Evolutionary conservation across 2,888 invertebrate genomes (phyloP), one percentile per base, ranked within the genome.

Genomic region (Lasioglossum lativentre): DNA sequence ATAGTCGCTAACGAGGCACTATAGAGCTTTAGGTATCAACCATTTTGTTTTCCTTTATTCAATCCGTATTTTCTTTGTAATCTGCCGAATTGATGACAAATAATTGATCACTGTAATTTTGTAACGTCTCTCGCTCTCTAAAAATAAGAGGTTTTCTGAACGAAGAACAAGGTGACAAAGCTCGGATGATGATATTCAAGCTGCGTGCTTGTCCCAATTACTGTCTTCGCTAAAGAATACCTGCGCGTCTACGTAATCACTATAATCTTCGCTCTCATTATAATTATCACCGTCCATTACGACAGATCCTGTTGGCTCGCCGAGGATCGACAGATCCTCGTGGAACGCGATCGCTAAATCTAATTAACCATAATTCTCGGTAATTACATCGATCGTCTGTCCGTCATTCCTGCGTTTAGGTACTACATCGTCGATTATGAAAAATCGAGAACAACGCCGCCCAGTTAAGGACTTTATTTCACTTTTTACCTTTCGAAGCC

Each of bases 221-320:
- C 86, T 81, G 70, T 70, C 68, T 77, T 19, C 40, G 73, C 56
- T 80, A 82, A 89, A 90, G 86, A 89, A 88, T 85, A 76, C 82
- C 73, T 66, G 68, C 68, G 74, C 88, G 78, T 79, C 87, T 63
- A 63, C 80, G 80, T 93, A 93, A 94, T 93, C 90, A 92, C 92
- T 91, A 90, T 94, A 93, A 94, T 94, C 91, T 90, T 86, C 86
- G 83, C 88, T 89, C 92, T 92, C 92, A 90, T 93, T 93, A 92
- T 91, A 93, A 93, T 93, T 94, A 94, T 93, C 91, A 89, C 86
- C 86, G 86, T 90, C 91, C 90, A 90, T 91, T 90, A 89, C 89
- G 87, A 86, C 86, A 83, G 68, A 72, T 74, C 71, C 73, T 76
- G 75, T 75, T 68, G 68, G 78, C 75, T 63, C 56, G 75, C 42